Conservation (phyloP, 2,797 vertebrate species). For the Xyrichtys novacula region DNA sequence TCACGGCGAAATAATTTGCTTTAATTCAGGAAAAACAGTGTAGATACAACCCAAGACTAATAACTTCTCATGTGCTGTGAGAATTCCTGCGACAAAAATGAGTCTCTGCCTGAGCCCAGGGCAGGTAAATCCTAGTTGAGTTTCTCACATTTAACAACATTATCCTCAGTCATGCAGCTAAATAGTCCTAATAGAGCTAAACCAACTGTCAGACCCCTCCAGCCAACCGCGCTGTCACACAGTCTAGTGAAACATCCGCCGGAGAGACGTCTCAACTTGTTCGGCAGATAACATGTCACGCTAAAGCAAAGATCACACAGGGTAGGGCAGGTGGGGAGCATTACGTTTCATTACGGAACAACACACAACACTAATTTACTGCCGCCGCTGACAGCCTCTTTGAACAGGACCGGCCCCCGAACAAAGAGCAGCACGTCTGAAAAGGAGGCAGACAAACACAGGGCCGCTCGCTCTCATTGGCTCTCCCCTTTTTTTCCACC, state of each 20-base stretch:
- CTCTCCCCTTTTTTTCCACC: slow-evolving; percentile 40
- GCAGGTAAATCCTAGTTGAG: slow-evolving; percentile 16
- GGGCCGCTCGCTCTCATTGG: slow-evolving; percentile 23
- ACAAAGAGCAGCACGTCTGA: slow-evolving; percentile 64
- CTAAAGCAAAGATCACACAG: slow-evolving; percentile 53
- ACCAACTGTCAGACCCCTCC: slow-evolving; percentile 11
- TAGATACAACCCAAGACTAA: not conserved
- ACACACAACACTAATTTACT: slow-evolving; percentile 57
- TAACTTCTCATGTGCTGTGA: slow-evolving; percentile 1
- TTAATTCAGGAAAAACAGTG: slow-evolving; percentile 8
- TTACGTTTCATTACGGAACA: slow-evolving; percentile 62
- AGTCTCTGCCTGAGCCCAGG: not conserved
- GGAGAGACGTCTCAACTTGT: slow-evolving; percentile 50
- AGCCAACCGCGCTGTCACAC: slow-evolving; percentile 19
- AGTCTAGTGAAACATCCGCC: slow-evolving; percentile 47
- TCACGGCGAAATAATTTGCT: slow-evolving; percentile 24
- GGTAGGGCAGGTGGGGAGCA: slow-evolving; percentile 54
- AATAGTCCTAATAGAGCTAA: not conserved
- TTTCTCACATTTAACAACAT: slow-evolving; percentile 13
- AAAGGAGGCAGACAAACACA: slow-evolving; percentile 59
- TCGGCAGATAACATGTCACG: slow-evolving; percentile 45
- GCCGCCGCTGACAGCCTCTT: slow-evolving; percentile 67
- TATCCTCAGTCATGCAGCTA: slow-evolving; percentile 20
- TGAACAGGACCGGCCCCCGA: slow-evolving; percentile 45
- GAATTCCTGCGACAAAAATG: slow-evolving; percentile 16